phyloP scores from a whole-genome alignment of 2,797 vertebrate genomes.

The Sorex maritimensis region DNA sequence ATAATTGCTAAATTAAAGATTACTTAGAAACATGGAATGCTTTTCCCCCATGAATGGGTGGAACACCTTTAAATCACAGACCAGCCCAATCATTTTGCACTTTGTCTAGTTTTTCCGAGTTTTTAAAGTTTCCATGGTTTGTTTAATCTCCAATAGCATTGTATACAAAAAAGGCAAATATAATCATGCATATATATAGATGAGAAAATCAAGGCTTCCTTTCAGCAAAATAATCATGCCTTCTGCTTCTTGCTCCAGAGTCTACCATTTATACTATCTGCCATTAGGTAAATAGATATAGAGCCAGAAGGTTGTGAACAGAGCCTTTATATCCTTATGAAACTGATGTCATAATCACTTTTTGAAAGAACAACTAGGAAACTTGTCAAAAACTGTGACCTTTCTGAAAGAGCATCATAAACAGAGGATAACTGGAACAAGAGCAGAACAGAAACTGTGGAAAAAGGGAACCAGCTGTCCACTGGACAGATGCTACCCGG shows the following conservation, averaged over 20 bases:
- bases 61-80: conserved; percentile 18
- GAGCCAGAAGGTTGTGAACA: background rate
- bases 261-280: background rate
- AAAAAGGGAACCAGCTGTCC: conserved; percentile 82
- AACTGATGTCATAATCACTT: conserved; percentile 9
- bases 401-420: conserved; percentile 44
- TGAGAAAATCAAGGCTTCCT: conserved; percentile 37
- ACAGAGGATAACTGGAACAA: conserved; percentile 45
- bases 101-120: background rate
- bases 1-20: background rate
- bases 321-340: conserved; percentile 7
- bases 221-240: background rate
- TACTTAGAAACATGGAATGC: background rate
- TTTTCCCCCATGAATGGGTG: background rate
- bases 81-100: background rate
- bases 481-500: conserved; percentile 81
- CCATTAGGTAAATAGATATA: background rate
- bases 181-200: background rate
- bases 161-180: background rate
- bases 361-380: conserved; percentile 51
- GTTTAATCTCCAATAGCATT: background rate
- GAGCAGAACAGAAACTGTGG: conserved; percentile 25
- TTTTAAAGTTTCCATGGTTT: background rate
- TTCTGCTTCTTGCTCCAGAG: background rate
- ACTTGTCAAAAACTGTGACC: conserved; percentile 45